A percentile compares a stretch with the other conserved stretches of the same genome.
These are phyloP conservation scores for Halictus ligatus DNA, from an alignment of 2,888 invertebrate species.

Conservation along the genomic window DNA sequence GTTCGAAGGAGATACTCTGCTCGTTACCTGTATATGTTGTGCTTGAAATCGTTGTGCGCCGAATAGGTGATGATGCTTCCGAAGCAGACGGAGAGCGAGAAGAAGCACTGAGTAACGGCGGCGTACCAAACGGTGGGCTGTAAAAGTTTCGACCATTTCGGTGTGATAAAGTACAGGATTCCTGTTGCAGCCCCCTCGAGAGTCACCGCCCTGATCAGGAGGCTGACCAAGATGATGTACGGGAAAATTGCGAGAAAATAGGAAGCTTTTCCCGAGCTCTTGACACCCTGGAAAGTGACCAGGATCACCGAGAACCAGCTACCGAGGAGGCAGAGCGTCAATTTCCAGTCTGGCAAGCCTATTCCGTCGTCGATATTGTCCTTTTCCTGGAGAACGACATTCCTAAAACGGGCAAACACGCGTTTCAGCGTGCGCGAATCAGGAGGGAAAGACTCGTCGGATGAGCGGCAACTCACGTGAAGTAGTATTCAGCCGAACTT, in stretches of 20 bases:
- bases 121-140: slow-evolving; percentile 88
- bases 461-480: slow-evolving; percentile 71
- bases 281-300: slow-evolving; percentile 86
- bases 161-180: slow-evolving; percentile 88
- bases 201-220: slow-evolving; percentile 87
- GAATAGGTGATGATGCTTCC: slow-evolving; percentile 88
- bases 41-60: slow-evolving; percentile 87
- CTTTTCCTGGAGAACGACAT: slow-evolving; percentile 86
- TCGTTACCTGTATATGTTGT: slow-evolving; percentile 86
- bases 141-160: slow-evolving; percentile 88
- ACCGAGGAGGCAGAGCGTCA: slow-evolving; percentile 85
- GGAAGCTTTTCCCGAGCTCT: slow-evolving; percentile 88
- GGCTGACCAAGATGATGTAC: slow-evolving; percentile 86
- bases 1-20: too few species aligned
- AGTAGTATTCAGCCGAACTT: slow-evolving; percentile 81
- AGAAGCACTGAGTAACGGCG: slow-evolving; percentile 88
- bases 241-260: slow-evolving; percentile 91
- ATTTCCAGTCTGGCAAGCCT: slow-evolving; percentile 86
- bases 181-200: slow-evolving; percentile 88
- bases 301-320: slow-evolving; percentile 86
- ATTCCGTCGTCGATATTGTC: slow-evolving; percentile 86
- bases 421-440: not conserved
- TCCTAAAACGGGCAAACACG: slow-evolving; percentile 78
- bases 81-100: slow-evolving; percentile 88
- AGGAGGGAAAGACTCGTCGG: not conserved